Evolutionary conservation across 2,113 vertebrate species (phyloP).

Genomic region (Mesoclemmys tuberculata): DNA sequence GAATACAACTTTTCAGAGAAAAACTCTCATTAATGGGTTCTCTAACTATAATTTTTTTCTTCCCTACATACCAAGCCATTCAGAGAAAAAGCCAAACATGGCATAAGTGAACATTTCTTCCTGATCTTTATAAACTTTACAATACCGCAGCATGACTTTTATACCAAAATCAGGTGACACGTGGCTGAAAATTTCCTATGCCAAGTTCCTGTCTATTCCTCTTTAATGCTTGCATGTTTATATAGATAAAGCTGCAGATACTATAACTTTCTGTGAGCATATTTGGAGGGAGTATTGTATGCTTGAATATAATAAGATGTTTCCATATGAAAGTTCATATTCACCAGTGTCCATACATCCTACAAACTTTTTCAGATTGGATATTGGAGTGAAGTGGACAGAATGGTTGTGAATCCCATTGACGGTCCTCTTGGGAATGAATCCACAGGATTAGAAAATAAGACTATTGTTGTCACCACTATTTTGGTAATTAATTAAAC

Average conservation of each 20-base stretch:
- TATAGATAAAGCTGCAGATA: background rate
- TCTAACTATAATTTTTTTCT: background rate
- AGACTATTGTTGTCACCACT: slow-evolving; percentile 97
- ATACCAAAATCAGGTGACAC: background rate
- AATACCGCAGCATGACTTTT: accelerated
- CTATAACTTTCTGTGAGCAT: background rate
- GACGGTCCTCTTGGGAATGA: slow-evolving; percentile 92
- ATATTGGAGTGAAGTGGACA: slow-evolving; percentile 98
- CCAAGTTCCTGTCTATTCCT: background rate
- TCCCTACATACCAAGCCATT: background rate
- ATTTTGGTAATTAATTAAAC: slow-evolving; percentile 92
- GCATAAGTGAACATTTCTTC: background rate
- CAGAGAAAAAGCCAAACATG: background rate
- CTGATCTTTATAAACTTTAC: background rate
- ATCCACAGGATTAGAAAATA: slow-evolving; percentile 95
- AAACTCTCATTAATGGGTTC: background rate
- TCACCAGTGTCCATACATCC: slow-evolving; percentile 50
- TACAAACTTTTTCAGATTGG: slow-evolving; percentile 88
- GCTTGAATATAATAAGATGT: background rate
- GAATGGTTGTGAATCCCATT: slow-evolving; percentile 96
- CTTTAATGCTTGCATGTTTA: background rate
- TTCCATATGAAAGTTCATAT: background rate
- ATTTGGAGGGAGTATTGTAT: background rate
- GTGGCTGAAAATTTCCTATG: background rate
- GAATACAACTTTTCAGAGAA: background rate